phyloP scores from a whole-genome alignment of 53 echinoderm and acorn worm genomes.

The Holothuria scabra region DNA sequence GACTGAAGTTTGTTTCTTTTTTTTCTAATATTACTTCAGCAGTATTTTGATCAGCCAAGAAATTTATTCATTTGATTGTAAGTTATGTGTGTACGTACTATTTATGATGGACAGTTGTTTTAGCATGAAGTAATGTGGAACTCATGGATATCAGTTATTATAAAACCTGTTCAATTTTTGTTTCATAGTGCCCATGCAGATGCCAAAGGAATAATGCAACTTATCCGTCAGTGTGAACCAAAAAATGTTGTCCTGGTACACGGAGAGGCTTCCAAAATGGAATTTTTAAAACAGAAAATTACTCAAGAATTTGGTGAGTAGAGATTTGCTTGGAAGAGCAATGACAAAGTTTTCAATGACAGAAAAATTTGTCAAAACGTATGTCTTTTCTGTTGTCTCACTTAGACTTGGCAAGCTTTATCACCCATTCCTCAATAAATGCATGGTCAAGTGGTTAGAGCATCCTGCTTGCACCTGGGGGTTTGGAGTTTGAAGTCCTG shows the following conservation, averaged over 20 bases:
- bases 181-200: constrained; percentile 88
- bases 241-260: constrained; percentile 90
- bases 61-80: no score
- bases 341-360: neutral
- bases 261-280: constrained; percentile 96
- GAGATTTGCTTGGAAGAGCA: no score
- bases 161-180: neutral
- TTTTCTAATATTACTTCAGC: no score
- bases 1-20: no score
- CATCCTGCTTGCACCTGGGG: no score
- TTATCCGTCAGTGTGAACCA: constrained; percentile 90
- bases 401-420: no score
- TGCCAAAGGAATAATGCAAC: constrained; percentile 98
- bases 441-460: no score
- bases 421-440: no score
- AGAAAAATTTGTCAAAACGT: no score
- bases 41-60: no score
- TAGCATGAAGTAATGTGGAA: neutral
- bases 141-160: neutral
- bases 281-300: constrained; percentile 93
- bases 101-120: neutral
- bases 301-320: constrained; percentile 80
- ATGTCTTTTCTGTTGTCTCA: no score
- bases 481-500: no score
- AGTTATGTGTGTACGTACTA: neutral